Evolutionary conservation across 2,888 invertebrate genomes (phyloP).

Genomic region (Xestia sexstrigata): DNA sequence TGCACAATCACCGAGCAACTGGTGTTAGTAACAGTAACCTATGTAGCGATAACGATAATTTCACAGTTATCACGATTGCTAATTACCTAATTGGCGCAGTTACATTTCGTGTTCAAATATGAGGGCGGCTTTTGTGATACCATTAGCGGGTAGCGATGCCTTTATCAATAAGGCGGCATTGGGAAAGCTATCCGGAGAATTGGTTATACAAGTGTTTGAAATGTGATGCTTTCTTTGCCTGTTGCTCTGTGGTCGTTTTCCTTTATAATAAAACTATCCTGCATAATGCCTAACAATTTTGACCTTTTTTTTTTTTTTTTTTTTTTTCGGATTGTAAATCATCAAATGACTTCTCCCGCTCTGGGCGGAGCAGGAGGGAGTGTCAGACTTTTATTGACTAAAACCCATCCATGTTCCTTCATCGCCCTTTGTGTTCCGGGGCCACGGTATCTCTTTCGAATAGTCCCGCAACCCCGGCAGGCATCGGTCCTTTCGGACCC

Average conservation of each 20-base stretch:
- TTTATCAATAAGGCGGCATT: neutral
- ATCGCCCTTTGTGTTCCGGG: too few relatives aligned
- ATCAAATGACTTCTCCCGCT: too few relatives aligned
- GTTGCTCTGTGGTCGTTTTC: neutral
- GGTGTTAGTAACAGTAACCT: slow-evolving; percentile 64
- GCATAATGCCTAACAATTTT: too few relatives aligned
- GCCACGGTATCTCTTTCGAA: too few relatives aligned
- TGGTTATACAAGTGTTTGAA: neutral
- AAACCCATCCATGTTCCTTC: too few relatives aligned
- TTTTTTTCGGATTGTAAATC: too few relatives aligned
- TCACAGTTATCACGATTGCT: slow-evolving; percentile 63
- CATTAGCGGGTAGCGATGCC: slow-evolving; percentile 19
- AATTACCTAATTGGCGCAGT: slow-evolving; percentile 64
- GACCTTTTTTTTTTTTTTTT: too few relatives aligned
- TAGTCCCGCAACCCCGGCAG: too few relatives aligned
- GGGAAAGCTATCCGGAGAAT: neutral
- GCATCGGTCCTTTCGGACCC: too few relatives aligned
- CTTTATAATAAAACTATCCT: too few relatives aligned
- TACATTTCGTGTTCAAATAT: slow-evolving; percentile 63
- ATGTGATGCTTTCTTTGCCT: neutral
- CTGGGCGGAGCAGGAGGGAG: too few relatives aligned
- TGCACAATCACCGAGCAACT: slow-evolving; percentile 61
- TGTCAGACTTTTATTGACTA: too few relatives aligned
- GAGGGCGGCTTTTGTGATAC: slow-evolving; percentile 51
- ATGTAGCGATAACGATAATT: slow-evolving; percentile 66